Percentiles rank a stretch among this genome's conserved stretches.
These are phyloP conservation scores for Gephyroberyx darwinii DNA, from an alignment of 2,797 vertebrate genomes.

Conservation along the genomic window DNA sequence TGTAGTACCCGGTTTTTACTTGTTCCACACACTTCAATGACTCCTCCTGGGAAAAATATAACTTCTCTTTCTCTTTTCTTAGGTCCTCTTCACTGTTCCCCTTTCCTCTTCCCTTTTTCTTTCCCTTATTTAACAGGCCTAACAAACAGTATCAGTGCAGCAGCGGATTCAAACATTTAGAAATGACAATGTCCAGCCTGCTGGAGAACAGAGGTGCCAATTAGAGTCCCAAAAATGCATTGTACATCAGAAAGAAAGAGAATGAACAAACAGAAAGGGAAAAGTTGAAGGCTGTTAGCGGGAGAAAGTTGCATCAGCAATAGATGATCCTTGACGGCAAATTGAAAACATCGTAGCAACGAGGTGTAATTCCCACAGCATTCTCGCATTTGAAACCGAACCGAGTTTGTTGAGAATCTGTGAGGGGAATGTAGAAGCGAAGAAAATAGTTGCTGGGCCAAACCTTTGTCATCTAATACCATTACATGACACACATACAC, in stretches of 20 bases:
- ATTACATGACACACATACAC: background rate
- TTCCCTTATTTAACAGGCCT: conserved; percentile 32
- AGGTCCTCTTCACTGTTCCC: conserved; percentile 1
- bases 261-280: background rate
- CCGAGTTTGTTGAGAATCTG: background rate
- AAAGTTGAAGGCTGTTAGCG: conserved; percentile 12
- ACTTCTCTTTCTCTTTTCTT: background rate
- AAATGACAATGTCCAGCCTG: conserved; percentile 13
- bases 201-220: conserved; percentile 27
- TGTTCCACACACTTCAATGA: conserved; percentile 12
- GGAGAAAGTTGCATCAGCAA: background rate
- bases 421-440: conserved; percentile 1
- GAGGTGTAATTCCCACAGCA: background rate
- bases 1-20: conserved; percentile 22
- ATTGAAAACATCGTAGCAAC: background rate
- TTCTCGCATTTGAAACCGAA: background rate
- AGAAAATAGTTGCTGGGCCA: background rate
- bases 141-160: conserved; percentile 19
- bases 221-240: background rate
- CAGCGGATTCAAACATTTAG: conserved; percentile 30
- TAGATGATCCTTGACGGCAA: background rate
- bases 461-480: background rate
- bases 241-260: background rate
- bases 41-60: conserved; percentile 20
- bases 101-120: conserved; percentile 22